Percentiles rank a stretch among this genome's conserved stretches.
phyloP scores from a whole-genome alignment of 2,113 vertebrate genomes.

The Trichechus manatus region DNA sequence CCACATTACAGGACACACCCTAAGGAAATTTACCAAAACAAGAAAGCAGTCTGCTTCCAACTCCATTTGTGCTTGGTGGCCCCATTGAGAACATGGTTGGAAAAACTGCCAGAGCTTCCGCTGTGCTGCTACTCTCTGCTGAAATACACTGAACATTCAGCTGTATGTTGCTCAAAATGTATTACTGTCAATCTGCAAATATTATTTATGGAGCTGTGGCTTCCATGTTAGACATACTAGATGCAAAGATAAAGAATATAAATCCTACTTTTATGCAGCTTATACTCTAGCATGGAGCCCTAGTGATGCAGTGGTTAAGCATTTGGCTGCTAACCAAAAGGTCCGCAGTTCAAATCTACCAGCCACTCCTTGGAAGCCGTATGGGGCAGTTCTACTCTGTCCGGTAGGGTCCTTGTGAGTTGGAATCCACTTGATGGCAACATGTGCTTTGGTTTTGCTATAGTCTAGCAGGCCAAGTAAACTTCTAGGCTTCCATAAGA shows the following conservation, averaged over 20 bases:
- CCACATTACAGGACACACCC: neutral
- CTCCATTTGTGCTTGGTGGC: constrained; percentile 2
- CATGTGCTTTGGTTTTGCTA: too few species aligned
- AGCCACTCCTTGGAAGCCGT: too few species aligned
- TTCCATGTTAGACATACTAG: neutral
- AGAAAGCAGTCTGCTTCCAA: neutral
- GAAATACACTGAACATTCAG: constrained; percentile 30
- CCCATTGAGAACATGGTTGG: neutral
- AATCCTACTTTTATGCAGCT: neutral
- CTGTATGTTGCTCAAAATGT: neutral
- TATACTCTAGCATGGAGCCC: neutral
- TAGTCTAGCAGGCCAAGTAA: neutral
- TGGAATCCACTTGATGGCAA: too few species aligned
- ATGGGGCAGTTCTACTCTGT: too few species aligned
- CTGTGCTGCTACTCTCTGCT: neutral
- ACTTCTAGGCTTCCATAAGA: neutral
- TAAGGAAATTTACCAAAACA: neutral
- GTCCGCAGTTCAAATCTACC: too few species aligned
- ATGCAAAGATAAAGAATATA: constrained; percentile 4
- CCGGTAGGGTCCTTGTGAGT: too few species aligned
- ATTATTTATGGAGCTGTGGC: neutral
- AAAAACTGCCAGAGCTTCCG: constrained; percentile 21
- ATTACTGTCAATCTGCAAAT: neutral
- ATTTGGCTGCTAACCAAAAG: too few species aligned
- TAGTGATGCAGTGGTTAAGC: too few species aligned